Percentiles rank a stretch among this genome's conserved stretches.
These are phyloP conservation scores for Fragum sueziense DNA, from an alignment of 2,888 invertebrate species.

Conservation along the genomic window DNA sequence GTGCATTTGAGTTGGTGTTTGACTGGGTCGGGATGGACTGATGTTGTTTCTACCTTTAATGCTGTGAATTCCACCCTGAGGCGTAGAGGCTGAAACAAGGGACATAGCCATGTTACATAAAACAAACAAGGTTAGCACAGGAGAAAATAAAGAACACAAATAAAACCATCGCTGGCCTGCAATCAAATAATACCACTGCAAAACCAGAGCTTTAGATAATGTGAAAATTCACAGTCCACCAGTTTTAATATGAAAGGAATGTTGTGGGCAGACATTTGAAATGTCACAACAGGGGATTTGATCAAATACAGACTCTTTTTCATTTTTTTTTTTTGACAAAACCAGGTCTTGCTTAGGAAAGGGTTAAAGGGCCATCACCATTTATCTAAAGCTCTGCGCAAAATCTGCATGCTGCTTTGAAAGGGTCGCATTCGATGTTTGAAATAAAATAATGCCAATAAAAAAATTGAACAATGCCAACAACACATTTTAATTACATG, in stretches of 20 bases:
- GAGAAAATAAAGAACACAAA: background rate
- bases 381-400: too few species aligned
- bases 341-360: too few species aligned
- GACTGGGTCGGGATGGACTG: background rate
- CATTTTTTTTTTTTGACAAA: too few species aligned
- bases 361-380: too few species aligned
- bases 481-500: too few species aligned
- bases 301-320: too few species aligned
- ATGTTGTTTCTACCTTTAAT: background rate
- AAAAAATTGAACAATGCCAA: too few species aligned
- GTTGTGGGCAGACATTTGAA: too few species aligned
- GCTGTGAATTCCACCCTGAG: constrained; percentile 17
- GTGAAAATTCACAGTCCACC: too few species aligned
- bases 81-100: constrained; percentile 5
- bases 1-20: constrained; percentile 7
- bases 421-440: background rate
- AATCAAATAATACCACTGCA: background rate
- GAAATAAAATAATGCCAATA: background rate
- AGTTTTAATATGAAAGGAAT: too few species aligned
- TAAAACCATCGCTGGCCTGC: background rate
- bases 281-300: too few species aligned
- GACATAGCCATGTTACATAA: constrained; percentile 12
- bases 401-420: background rate
- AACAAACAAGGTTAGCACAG: background rate
- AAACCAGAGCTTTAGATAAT: too few species aligned